Conservation (phyloP, 2,113 vertebrate genomes). For the Pogona vitticeps region DNA sequence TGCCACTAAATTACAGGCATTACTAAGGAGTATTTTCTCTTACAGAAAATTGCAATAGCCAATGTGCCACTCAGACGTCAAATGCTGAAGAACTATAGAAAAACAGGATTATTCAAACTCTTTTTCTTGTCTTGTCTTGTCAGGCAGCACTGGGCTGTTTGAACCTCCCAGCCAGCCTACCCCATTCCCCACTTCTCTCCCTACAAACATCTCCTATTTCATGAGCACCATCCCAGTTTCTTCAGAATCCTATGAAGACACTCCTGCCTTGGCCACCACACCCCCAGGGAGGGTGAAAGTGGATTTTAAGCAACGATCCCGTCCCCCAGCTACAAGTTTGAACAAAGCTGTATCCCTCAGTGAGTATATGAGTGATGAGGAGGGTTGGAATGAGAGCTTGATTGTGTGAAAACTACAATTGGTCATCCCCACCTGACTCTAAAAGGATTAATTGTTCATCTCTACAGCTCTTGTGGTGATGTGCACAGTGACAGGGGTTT, state of each 20-base stretch:
- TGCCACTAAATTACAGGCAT: not conserved
- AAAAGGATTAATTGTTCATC: not conserved
- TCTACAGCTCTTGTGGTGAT: conserved; percentile 51
- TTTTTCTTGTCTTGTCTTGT: not conserved
- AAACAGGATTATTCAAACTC: not conserved
- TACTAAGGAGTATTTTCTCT: not conserved
- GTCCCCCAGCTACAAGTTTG: conserved; percentile 5
- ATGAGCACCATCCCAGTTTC: not conserved
- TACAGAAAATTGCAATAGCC: not conserved
- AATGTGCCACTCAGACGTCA: not conserved
- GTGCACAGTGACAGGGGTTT: conserved; percentile 51
- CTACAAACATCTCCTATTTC: not conserved
- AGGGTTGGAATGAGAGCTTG: not conserved
- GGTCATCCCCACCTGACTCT: not conserved
- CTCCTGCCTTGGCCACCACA: not conserved
- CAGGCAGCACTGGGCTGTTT: not conserved
- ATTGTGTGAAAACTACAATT: not conserved
- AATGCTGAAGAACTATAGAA: not conserved
- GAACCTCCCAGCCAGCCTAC: not conserved
- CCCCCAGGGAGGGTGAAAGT: conserved; percentile 2
- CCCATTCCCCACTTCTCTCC: not conserved
- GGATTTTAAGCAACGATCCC: conserved; percentile 22
- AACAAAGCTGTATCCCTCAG: conserved; percentile 38
- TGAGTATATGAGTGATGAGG: not conserved
- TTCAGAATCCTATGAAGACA: not conserved